Evolutionary conservation across 2,797 vertebrate genomes (phyloP).

Genomic region (Melanotaenia trifasciata): DNA sequence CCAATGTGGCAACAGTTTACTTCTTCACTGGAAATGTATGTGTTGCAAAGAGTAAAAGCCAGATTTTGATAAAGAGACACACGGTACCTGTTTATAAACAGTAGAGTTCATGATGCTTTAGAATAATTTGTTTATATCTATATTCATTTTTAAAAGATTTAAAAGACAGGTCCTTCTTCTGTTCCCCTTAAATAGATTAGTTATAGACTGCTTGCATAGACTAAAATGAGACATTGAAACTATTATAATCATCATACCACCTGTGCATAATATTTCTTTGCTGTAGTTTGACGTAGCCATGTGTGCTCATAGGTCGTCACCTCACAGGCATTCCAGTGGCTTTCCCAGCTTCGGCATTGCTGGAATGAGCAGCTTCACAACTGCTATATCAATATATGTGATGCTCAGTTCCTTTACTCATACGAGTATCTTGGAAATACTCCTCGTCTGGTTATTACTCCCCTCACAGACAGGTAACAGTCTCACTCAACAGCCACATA

Average conservation of each 20-base stretch:
- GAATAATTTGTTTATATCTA: not conserved
- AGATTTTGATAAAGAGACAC: not conserved
- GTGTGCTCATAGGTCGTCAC: slow-evolving; percentile 76
- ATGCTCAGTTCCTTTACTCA: slow-evolving; percentile 87
- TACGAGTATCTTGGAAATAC: slow-evolving; percentile 90
- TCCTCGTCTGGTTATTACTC: slow-evolving; percentile 85
- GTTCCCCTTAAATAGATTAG: not conserved
- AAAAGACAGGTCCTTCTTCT: not conserved
- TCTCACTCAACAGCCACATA: not conserved
- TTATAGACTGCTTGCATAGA: not conserved
- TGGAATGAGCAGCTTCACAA: slow-evolving; percentile 83
- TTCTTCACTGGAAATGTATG: not conserved
- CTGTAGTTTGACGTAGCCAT: slow-evolving; percentile 1
- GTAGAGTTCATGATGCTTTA: not conserved
- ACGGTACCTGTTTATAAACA: not conserved
- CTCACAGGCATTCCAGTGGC: slow-evolving; percentile 84
- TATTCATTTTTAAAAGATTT: not conserved
- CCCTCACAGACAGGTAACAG: slow-evolving; percentile 87
- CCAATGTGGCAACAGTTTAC: not conserved
- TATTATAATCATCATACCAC: not conserved
- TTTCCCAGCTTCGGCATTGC: slow-evolving; percentile 84
- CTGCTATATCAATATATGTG: slow-evolving; percentile 84
- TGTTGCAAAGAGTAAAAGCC: not conserved
- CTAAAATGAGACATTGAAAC: not conserved
- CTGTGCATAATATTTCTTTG: not conserved